These are phyloP conservation scores for Clinocottus analis DNA, from an alignment of 2,113 vertebrate species.

Conservation along the genomic window DNA sequence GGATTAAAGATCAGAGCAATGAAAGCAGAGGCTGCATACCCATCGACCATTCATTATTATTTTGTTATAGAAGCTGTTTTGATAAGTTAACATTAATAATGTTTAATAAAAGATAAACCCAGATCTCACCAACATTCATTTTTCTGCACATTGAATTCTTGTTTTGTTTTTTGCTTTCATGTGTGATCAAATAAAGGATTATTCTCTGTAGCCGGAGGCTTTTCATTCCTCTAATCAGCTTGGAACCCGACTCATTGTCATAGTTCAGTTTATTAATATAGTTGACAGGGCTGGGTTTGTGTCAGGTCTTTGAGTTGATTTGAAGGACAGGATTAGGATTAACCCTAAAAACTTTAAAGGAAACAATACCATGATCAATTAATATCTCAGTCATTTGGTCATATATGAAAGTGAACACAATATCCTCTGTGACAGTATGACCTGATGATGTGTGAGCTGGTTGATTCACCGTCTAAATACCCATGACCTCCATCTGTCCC, in stretches of 20 bases:
- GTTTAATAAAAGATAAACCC: too few species aligned
- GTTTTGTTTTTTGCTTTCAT: neutral
- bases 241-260: neutral
- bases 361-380: neutral
- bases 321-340: too few species aligned
- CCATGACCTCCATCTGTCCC: neutral
- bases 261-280: conserved; percentile 3
- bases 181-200: neutral
- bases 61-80: too few species aligned
- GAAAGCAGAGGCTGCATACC: too few species aligned
- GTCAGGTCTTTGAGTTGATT: neutral
- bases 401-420: neutral
- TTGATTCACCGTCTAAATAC: neutral
- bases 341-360: neutral
- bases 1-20: too few species aligned
- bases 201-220: neutral
- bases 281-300: neutral
- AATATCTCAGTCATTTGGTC: neutral
- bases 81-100: too few species aligned
- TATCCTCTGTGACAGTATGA: neutral
- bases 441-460: neutral
- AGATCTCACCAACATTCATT: neutral
- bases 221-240: neutral
- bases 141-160: neutral
- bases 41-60: too few species aligned